Base-by-base conservation (phyloP, 1,140 invertebrate genomes). In the Scylla paramamosain region DNA sequence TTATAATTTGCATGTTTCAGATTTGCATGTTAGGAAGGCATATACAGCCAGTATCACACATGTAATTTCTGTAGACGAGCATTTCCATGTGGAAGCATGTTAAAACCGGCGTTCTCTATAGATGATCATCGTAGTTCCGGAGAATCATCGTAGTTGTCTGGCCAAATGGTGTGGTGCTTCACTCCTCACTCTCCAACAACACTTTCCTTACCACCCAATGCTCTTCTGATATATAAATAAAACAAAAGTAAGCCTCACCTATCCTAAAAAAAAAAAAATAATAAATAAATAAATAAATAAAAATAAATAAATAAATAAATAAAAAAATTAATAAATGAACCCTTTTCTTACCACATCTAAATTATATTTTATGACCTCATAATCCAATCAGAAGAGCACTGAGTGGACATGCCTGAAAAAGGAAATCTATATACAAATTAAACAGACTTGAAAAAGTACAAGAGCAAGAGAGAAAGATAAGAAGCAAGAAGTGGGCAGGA, bases 121-220 rank as follows among this genome's bases (percentile, higher is more conserved):
- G 82, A 59, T 87, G 94, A 39, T 95, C 91, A 92, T 95, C 94
- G 94, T 45, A 95, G 94, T 93, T 95, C 94, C 39, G 89, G 29
- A 39, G 84, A 88, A 87, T 92, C 83, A 87, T 86, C 83, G 90
- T 32, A 46, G 94, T 84, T 92, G 91, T 84, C 92, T 86, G 83
- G 83, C 90, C 90, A 94, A 91, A 95, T 52, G 87, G 94, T 84
- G 94, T 92, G 93, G 59, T 67, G 93, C 77, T 93, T 89, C 90
- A 84, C 83, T 94, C 93, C 48, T 59, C 88, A 87, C 93, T 87
- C 87, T 94, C 90, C 46, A 39, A 89, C 94, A 95, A 95, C 94
- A 95, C 94, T 93, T 95, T 91, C 84, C 94, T 92, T 95, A 95
- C 91, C 94, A 95, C 94, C 94, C 94, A 95, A 95, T 95, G 94